Evolutionary conservation across 35 echinoderm and acorn worm genomes (phyloP), one percentile per base, ranked within the genome.

Genomic region (Patiria miniata): DNA sequence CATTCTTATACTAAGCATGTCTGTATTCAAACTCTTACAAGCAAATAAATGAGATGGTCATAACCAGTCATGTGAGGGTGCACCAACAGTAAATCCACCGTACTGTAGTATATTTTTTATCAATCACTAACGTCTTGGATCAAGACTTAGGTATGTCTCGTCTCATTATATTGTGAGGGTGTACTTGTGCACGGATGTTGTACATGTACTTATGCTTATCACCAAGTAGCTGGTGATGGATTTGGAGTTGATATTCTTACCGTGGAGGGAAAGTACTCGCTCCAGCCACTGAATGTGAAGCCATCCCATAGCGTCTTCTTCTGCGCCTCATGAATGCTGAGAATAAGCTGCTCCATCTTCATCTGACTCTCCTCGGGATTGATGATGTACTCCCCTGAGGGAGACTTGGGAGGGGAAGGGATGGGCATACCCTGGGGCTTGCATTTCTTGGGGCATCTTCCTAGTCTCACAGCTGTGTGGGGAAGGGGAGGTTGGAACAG

Each of bases 391-490:
- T 85, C 79, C 1, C 90, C 60, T 28, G 90, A 83, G 0, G 88
- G 91, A 29, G 91, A 94, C 19, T 85, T 83, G 47, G 91, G 91
- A 12, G 91, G 88, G 29, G 91, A 85, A 12, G 86, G 86, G 39
- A 89, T 80, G 16, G 83, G 83, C 7, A 85, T 51, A 59, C 95
- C 95, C 56, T 94, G 86, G 21, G 95, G 95, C 50, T 97, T 97
- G 91, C 95, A 94, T 80, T 97, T 97, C 86, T 97, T 97, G 8
- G 95, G 95, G 78, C 95, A 97, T 84, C 95, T 82, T 19, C 95
- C 95, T 19, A 97, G 85, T 52, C 95, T 57, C 17, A 97, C 95
- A 80, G 95, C 95, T 97, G 61, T n/a, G n/a, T n/a, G n/a, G 8
- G 14, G 57, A 60, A 60, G 8, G 8, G 29, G 19, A 73, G 34